Percentiles rank a stretch among this genome's conserved stretches.
These are phyloP conservation scores for Lasioglossum albipes DNA, from an alignment of 1,140 invertebrate genomes.

Conservation along the genomic window DNA sequence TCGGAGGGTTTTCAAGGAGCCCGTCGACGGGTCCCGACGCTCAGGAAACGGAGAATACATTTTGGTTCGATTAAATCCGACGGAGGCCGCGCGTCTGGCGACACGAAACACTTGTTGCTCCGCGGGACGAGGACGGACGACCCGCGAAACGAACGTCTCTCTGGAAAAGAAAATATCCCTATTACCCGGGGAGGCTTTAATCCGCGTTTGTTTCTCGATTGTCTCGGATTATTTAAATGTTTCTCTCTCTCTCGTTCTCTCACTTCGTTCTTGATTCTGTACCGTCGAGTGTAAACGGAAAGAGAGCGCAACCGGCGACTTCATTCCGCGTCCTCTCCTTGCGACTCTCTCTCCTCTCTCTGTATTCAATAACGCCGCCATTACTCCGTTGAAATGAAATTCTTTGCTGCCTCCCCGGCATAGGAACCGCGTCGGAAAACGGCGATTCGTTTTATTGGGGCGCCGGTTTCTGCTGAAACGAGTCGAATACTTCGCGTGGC, in stretches of 20 bases:
- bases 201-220: neutral
- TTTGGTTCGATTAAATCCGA: too few relatives aligned
- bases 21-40: too few relatives aligned
- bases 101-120: too few relatives aligned
- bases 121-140: too few relatives aligned
- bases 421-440: neutral
- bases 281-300: neutral
- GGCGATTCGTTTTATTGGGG: neutral
- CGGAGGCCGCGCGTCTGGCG: too few relatives aligned
- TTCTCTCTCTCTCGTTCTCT: neutral
- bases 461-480: neutral
- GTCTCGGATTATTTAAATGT: neutral
- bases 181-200: too few relatives aligned
- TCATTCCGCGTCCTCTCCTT: neutral
- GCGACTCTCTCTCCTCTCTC: neutral
- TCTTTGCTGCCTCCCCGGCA: neutral
- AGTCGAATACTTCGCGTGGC: neutral
- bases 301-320: neutral
- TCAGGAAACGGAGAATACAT: too few relatives aligned
- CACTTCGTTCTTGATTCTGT: too few relatives aligned
- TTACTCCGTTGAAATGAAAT: constrained; percentile 1
- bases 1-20: too few relatives aligned
- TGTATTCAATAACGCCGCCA: neutral
- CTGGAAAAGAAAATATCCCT: too few relatives aligned
- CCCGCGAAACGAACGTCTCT: too few relatives aligned